Evolutionary conservation across 2,113 vertebrate genomes (phyloP).

Genomic region (Vanacampus margaritifer): DNA sequence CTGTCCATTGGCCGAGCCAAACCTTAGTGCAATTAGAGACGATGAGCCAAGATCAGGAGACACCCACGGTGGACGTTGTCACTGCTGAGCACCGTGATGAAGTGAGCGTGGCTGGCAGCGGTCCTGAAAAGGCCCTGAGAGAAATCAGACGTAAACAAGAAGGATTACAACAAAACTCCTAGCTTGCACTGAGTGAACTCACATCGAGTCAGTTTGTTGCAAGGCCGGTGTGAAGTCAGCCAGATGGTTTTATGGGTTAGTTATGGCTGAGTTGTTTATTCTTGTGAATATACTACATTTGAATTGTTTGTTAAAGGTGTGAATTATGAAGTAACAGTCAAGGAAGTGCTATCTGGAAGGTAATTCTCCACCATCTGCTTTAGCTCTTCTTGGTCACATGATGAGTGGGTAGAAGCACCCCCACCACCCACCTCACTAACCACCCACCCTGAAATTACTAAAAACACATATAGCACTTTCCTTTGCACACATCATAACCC

Average conservation of each 20-base stretch:
- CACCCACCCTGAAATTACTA: too few relatives aligned
- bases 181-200: conserved; percentile 26
- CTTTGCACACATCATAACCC: too few relatives aligned
- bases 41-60: conserved; percentile 53
- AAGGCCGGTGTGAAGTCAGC: background rate
- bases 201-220: conserved; percentile 8
- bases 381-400: conserved; percentile 42
- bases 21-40: conserved; percentile 41
- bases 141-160: conserved; percentile 41
- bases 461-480: too few relatives aligned
- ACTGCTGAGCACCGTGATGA: conserved; percentile 39
- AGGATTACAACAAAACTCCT: conserved; percentile 29
- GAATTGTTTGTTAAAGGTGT: conserved; percentile 9
- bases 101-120: conserved; percentile 55
- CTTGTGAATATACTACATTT: background rate
- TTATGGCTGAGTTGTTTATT: background rate
- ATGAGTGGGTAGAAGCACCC: conserved; percentile 31
- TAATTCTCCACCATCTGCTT: conserved; percentile 55
- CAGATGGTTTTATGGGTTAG: conserved; percentile 1
- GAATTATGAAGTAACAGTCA: conserved; percentile 7
- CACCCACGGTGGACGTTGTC: conserved; percentile 46
- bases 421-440: background rate
- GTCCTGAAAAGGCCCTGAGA: conserved; percentile 32
- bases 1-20: conserved; percentile 42
- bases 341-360: conserved; percentile 6